Percentiles rank a stretch among this genome's conserved stretches.
phyloP scores from a whole-genome alignment of 1,140 invertebrate genomes.

The Drosophila nebulosa region DNA sequence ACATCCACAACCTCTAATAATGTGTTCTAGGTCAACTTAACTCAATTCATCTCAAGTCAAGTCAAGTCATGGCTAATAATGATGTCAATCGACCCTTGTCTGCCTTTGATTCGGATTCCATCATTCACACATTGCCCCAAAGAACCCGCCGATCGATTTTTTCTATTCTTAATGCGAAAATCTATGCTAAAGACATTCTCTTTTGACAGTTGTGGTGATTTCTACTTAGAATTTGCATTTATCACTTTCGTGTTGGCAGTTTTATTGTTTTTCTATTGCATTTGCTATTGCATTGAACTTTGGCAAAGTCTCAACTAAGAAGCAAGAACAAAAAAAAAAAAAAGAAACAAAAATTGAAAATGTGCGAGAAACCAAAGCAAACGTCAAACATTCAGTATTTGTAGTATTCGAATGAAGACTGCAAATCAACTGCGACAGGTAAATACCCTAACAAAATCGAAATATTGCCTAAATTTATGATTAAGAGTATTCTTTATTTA shows the following conservation, averaged over 20 bases:
- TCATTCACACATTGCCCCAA: constrained; percentile 14
- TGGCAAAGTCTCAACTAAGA: constrained; percentile 62
- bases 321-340: constrained; percentile 13
- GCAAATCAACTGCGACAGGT: not conserved
- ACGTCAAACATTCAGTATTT: constrained; percentile 1
- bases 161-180: constrained; percentile 11
- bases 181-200: constrained; percentile 1
- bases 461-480: too few relatives aligned
- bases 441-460: not conserved
- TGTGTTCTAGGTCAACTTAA: constrained; percentile 66
- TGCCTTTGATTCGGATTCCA: constrained; percentile 8
- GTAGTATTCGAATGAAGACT: not conserved
- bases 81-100: constrained; percentile 45
- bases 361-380: constrained; percentile 17
- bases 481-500: too few relatives aligned
- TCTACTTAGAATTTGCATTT: constrained; percentile 16
- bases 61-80: constrained; percentile 53
- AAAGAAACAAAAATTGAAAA: not conserved
- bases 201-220: constrained; percentile 22
- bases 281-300: constrained; percentile 58
- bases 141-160: not conserved
- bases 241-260: constrained; percentile 24
- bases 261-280: constrained; percentile 33
- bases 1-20: constrained; percentile 58
- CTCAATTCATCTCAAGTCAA: constrained; percentile 30